Base-by-base conservation (phyloP, 2,888 invertebrate species). In the Meloe dianella region DNA sequence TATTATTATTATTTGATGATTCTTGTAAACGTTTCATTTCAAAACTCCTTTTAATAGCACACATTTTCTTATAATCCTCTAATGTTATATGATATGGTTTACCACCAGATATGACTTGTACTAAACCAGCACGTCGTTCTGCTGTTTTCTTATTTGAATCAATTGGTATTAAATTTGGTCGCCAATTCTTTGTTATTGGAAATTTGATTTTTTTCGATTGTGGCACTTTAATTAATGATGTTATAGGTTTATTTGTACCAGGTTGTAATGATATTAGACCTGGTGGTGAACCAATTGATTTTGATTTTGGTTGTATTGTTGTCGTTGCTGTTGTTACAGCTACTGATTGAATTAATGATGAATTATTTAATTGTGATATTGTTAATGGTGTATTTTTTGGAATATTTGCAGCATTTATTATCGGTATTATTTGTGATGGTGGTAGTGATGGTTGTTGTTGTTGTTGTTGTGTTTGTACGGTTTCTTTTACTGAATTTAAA, bases 11-110 rank as follows among this genome's bases (percentile, higher is more conserved):
- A 58, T 77, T 20, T 79, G 77, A 78, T 88, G 87, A 62, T 87
- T 90, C 85, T 75, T 89, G 86, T 2, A 90, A 83, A 70, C 90
- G 89, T 67, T 82, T 82, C 70, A 83, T 74, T 69, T 84, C 84
- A 67, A 82, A 84, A 79, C 91, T 91, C 0, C 90, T 85, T 7
- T 91, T 86, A 81, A 91, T 87, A 64, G 91, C 87, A 81, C 91
- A 91, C 91, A 92, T 91, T 72, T 92, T 91, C 82, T 92, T 92
- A 83, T 92, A 92, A 77, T 93, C 93, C 60, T 91, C 89, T 38
- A 93, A 87, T 3, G 92, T 92, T 75, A 93, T 90, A 80, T 92
- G 91, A 82, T 91, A 92, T 0, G 92, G 90, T 77, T 91, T 91
- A n/a, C 92, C 92, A 0, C 91, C 90, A 0, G 92, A 90, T 79